Conservation (phyloP, 2,797 vertebrate species). For the Sphenopsis melanotis region DNA sequence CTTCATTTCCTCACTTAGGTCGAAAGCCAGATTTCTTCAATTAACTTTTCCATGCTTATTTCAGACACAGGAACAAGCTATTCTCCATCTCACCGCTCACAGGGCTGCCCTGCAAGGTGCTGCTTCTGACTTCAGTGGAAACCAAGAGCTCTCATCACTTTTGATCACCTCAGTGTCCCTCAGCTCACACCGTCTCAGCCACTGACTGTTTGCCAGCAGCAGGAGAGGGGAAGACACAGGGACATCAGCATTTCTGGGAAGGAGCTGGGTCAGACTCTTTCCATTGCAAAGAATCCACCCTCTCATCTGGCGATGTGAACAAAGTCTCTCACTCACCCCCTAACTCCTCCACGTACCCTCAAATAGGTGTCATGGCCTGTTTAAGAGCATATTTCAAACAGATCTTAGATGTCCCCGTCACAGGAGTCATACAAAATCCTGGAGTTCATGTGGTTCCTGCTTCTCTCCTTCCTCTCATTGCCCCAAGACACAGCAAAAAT, state of each 20-base stretch:
- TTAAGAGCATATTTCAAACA: not conserved
- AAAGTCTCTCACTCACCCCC: not conserved
- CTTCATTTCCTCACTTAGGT: conserved; percentile 61
- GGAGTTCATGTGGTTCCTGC: not conserved
- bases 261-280: not conserved
- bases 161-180: not conserved
- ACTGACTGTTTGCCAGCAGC: not conserved
- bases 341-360: not conserved
- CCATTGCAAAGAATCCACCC: not conserved
- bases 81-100: not conserved
- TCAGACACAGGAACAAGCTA: conserved; percentile 22
- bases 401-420: not conserved
- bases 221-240: not conserved
- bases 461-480: not conserved
- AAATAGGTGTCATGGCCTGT: not conserved
- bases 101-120: conserved; percentile 8
- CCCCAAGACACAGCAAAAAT: not conserved
- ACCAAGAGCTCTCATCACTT: not conserved
- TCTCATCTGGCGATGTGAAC: not conserved
- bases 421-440: not conserved
- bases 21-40: conserved; percentile 48
- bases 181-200: not conserved
- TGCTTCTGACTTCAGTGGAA: not conserved
- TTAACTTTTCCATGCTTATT: conserved; percentile 37
- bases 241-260: not conserved